Evolutionary conservation across 37 sponge, comb jelly and placozoan species (phyloP), one percentile per base, ranked within the genome.

Genomic region (Eunapius fragilis): DNA sequence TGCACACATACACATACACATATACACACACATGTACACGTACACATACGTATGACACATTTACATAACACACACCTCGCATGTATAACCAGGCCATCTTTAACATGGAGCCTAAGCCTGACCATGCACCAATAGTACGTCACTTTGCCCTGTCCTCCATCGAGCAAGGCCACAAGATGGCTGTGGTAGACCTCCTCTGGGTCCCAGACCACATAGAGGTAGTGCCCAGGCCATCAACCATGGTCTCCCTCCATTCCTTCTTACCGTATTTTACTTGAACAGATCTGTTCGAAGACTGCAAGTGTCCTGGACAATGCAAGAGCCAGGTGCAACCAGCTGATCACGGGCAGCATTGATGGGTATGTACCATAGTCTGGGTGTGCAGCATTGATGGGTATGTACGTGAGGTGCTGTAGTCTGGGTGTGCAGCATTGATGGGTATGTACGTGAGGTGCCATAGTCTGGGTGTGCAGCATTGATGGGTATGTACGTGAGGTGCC

Each of bases 161-260:
- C 68, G 96, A 98, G 70, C 75, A 74, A 14, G 85, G 97, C 10
- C 99, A 98, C 92, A 91, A 77, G 73, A 89, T 74, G 87, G 79
- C 87, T 0, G 83, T 98, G 32, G 73, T 37, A 76, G 92, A 98
- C 75, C 69, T 98, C 6, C 93, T 90, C 41, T 98, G 99, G 99
- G 38, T 98, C 24, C 99, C 99, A n/a, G 85, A 86, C 30, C 93
- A 91, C 45, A 86, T 95, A 25, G 97, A 98, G 92, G 90, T 96
- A 83, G 73, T 83, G 45, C 41, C 28, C n/a, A 85, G 50, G 28
- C 58, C 47, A n/a, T 48, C 86, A 9, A n/a, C 71, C 25, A 3
- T 74, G 5, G 9, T 71, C 25, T 33, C 67, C 37, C 31, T 11
- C n/a, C 81, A 41, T 6, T 9, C 6, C 6, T 41, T 26, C 26